These are phyloP conservation scores for Strigamia transsilvanica DNA, from an alignment of 2,888 invertebrate genomes.

Conservation along the genomic window DNA sequence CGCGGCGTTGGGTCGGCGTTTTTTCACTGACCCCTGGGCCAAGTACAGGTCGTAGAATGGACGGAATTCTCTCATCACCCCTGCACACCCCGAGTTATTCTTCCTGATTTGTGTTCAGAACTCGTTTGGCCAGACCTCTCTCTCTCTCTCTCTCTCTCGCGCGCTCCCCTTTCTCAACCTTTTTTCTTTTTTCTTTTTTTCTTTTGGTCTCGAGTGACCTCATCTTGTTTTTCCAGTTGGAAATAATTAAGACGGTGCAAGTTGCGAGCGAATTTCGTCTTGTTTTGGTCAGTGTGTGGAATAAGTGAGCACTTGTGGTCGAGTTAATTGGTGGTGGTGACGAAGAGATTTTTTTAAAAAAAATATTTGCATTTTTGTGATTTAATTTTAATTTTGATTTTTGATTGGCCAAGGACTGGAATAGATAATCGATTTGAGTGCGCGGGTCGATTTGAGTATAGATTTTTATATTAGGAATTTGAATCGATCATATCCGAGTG, in stretches of 20 bases:
- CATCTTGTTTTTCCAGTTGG: conserved; percentile 35
- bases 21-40: conserved; percentile 34
- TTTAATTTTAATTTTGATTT: not conserved
- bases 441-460: not conserved
- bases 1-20: conserved; percentile 25
- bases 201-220: not conserved
- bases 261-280: too few relatives aligned
- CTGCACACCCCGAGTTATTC: conserved; percentile 35
- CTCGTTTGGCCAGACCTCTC: not conserved
- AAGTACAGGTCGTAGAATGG: conserved; percentile 35
- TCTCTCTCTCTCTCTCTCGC: too few relatives aligned
- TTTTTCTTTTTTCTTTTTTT: not conserved
- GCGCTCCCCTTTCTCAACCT: not conserved
- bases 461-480: conserved; percentile 2
- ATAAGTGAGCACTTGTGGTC: too few relatives aligned
- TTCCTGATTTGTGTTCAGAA: conserved; percentile 42
- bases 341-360: too few relatives aligned
- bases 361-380: too few relatives aligned
- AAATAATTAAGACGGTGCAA: conserved; percentile 10
- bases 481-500: not conserved
- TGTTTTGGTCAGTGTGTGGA: too few relatives aligned
- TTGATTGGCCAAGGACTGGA: not conserved
- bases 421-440: not conserved
- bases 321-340: too few relatives aligned
- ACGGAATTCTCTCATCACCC: conserved; percentile 41